Conservation (phyloP, 2,113 vertebrate species). For the Tupaia chinensis region DNA sequence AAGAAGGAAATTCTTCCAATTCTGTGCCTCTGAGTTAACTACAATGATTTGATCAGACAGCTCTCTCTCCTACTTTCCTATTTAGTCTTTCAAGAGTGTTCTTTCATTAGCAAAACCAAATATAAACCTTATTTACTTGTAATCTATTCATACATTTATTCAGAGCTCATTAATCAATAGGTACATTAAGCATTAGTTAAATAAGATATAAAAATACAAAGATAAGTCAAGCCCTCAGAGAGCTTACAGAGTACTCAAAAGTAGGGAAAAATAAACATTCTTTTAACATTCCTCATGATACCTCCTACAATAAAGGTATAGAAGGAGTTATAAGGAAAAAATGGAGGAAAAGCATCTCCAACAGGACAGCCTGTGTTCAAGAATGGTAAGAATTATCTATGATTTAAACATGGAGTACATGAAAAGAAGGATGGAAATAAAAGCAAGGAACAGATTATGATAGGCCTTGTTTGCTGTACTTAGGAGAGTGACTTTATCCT, state of each 20-base stretch:
- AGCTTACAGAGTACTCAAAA: slow-evolving; percentile 15
- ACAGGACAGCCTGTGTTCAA: neutral
- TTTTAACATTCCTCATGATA: neutral
- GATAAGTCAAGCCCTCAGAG: neutral
- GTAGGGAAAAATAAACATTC: neutral
- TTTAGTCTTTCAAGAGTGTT: neutral
- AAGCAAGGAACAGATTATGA: neutral
- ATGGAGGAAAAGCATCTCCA: neutral
- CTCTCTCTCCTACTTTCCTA: neutral
- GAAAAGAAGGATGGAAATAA: neutral
- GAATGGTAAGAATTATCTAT: neutral
- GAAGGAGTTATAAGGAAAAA: neutral
- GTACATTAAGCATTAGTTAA: neutral
- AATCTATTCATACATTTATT: neutral
- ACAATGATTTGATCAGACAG: neutral
- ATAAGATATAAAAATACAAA: neutral
- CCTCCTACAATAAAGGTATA: slow-evolving; percentile 17
- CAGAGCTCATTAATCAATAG: neutral
- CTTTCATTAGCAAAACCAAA: neutral
- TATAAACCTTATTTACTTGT: neutral
- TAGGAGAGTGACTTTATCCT: neutral
- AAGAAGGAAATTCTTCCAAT: slow-evolving; percentile 41
- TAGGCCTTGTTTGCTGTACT: neutral
- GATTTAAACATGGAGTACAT: neutral
- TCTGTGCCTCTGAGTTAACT: neutral